Base-by-base conservation (phyloP, 2,113 vertebrate species). In the Panthera tigris region DNA sequence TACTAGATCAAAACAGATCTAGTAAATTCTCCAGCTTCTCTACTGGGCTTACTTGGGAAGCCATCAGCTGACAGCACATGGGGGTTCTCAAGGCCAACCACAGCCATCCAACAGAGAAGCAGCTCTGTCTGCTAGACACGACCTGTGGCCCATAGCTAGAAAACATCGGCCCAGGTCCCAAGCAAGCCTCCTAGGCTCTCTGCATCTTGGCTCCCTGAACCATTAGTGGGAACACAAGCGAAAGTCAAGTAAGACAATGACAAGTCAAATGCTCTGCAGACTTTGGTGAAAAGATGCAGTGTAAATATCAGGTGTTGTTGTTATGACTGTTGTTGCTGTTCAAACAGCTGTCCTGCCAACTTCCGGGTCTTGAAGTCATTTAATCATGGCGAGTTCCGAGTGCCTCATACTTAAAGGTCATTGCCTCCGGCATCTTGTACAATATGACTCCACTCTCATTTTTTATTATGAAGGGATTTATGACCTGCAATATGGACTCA, bases 341-440 rank as follows among this genome's bases (percentile, higher is more conserved):
- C 16, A 0, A 8, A 91, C 0, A 27, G 69, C 36, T 76, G 39
- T 50, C 95, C 76, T 39, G 45, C 74, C 85, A 82, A 84, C 57
- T 45, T 79, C 79, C 48, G 36, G 33, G 90, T 82, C 81, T 68
- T 48, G 16, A 82, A 87, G 83, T 92, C 89, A 96, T 76, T 92
- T 83, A 80, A 94, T 94, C 73, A 69, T 11, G 7, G 50, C 39
- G 66, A 89, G 66, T 74, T 93, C 61, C 71, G 66, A 95, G 82
- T 27, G 29, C 41, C 78, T 92, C 21, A 0, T 25, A 95, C 87
- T n/a, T 88, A 80, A 95, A 95, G 83, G 79, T 66, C 94, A 89
- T 66, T 80, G 92, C 50, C 87, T 96, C 87, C 80, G 71, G 83
- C 65, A 33, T 69, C 85, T 93, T 52, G 39, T 27, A 45, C 79